A percentile compares a stretch with the other conserved stretches of the same genome.
These are phyloP conservation scores for Pseudolycoriella hygida DNA, from an alignment of 2,888 invertebrate genomes.

Conservation along the genomic window DNA sequence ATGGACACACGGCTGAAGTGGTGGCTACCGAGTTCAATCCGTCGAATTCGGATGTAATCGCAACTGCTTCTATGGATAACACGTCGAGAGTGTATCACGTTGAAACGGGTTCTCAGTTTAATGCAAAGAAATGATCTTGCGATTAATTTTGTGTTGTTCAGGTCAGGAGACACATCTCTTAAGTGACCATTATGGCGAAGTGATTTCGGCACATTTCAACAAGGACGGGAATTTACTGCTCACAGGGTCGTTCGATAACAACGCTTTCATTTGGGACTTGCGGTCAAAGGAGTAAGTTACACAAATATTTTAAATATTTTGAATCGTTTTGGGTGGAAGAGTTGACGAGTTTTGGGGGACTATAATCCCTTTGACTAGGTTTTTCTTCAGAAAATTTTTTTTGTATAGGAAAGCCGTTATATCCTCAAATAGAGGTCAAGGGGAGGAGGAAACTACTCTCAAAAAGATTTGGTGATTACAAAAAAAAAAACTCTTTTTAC, in stretches of 20 bases:
- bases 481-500: too few relatives aligned
- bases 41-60: conserved; percentile 38
- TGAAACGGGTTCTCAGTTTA: conserved; percentile 49
- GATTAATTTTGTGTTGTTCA: conserved; percentile 15
- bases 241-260: conserved; percentile 66
- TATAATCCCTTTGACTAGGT: too few relatives aligned
- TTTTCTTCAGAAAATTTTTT: too few relatives aligned
- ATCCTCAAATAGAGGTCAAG: too few relatives aligned
- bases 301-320: not conserved
- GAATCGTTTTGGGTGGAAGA: too few relatives aligned
- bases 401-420: too few relatives aligned
- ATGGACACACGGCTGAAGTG: conserved; percentile 60
- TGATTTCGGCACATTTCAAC: conserved; percentile 54
- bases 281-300: conserved; percentile 38
- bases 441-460: too few relatives aligned
- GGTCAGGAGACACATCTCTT: conserved; percentile 42
- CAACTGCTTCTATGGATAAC: conserved; percentile 61
- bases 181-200: conserved; percentile 55
- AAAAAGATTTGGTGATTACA: too few relatives aligned
- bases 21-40: conserved; percentile 53
- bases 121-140: too few relatives aligned
- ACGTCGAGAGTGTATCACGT: conserved; percentile 54
- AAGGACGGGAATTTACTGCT: conserved; percentile 48
- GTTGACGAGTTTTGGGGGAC: too few relatives aligned
- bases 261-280: conserved; percentile 58